Base-by-base conservation (phyloP, 1,140 invertebrate genomes). In the Leptonema lineaticorne region DNA sequence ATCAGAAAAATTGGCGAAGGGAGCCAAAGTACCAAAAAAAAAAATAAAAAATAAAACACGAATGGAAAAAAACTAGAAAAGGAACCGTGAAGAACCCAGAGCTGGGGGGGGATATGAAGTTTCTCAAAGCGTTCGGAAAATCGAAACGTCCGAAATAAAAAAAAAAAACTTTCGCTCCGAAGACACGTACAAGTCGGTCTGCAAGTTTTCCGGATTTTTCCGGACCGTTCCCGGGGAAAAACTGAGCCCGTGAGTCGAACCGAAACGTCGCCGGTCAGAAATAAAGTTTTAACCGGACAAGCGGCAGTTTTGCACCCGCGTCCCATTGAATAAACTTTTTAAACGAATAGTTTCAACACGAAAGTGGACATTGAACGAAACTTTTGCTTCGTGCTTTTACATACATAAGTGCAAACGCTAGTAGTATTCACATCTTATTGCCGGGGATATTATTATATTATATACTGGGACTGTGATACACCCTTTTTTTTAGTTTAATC, bases 251-350 rank as follows among this genome's bases (percentile, higher is more conserved):
- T n/a, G 20, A 58, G 26, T 27, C 14, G 56, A 26, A 11, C 56
- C 11, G 26, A 22, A 18, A 22, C 56, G 48, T 18, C 48, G 11
- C 24, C 24, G 56, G 26, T n/a, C n/a, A 30, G 29, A 58, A 58
- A 26, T 58, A 58, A 58, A 58, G 56, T 30, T 58, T 7, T 6
- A 18, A 58, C 1, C 24, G 9, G 56, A 30, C 5, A 16, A 1
- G 37, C 37, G 37, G 48, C 48, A 53, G 48, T 53, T 53, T 53
- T 53, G 48, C 28, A 26, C 28, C n/a, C 56, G 56, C 24, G 56
- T 58, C 56, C 56, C 56, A 58, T 58, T 58, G 56, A 58, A 58
- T 58, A 58, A 58, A 58, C 16, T 58, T 58, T 58, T 58, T 22
- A 58, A 58, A 30, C 56, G 56, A 58, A 58, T 30, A 58, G 26